These are phyloP conservation scores for Perizoma flavofasciatum DNA, from an alignment of 2,888 invertebrate genomes.

Conservation along the genomic window DNA sequence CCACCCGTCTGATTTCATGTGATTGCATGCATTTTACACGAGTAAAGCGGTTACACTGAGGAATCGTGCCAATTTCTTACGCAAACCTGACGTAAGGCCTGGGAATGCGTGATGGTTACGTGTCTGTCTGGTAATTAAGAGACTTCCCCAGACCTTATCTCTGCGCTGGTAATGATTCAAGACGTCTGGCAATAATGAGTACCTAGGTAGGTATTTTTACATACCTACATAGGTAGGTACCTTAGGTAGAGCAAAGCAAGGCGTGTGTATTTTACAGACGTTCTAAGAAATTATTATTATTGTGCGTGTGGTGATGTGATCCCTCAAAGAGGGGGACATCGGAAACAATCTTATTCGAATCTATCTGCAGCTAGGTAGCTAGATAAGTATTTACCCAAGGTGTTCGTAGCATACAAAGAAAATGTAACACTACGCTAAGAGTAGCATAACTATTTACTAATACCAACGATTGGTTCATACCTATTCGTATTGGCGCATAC, in stretches of 20 bases:
- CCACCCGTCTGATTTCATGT: slow-evolving; percentile 40
- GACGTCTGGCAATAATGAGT: not conserved
- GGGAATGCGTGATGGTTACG: not conserved
- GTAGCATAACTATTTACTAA: too few relatives aligned
- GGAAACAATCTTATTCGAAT: too few relatives aligned
- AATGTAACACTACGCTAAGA: too few relatives aligned
- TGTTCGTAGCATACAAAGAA: too few relatives aligned
- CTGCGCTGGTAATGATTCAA: not conserved
- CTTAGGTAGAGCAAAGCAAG: too few relatives aligned
- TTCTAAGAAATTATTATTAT: not conserved
- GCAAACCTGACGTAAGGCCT: slow-evolving; percentile 37
- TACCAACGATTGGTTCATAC: too few relatives aligned
- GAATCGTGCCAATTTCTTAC: slow-evolving; percentile 15
- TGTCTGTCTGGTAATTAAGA: slow-evolving; percentile 8
- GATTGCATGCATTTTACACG: slow-evolving; percentile 44
- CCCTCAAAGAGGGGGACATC: too few relatives aligned
- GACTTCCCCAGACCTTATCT: slow-evolving; percentile 7
- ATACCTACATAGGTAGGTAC: not conserved
- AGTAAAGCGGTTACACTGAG: slow-evolving; percentile 8
- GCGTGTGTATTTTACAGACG: too few relatives aligned
- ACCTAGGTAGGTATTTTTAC: not conserved
- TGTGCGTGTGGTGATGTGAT: too few relatives aligned
- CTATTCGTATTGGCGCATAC: too few relatives aligned
- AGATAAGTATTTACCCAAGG: too few relatives aligned
- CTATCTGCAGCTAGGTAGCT: too few relatives aligned